phyloP scores from a whole-genome alignment of 2,797 vertebrate genomes.

The Gouania willdenowi region DNA sequence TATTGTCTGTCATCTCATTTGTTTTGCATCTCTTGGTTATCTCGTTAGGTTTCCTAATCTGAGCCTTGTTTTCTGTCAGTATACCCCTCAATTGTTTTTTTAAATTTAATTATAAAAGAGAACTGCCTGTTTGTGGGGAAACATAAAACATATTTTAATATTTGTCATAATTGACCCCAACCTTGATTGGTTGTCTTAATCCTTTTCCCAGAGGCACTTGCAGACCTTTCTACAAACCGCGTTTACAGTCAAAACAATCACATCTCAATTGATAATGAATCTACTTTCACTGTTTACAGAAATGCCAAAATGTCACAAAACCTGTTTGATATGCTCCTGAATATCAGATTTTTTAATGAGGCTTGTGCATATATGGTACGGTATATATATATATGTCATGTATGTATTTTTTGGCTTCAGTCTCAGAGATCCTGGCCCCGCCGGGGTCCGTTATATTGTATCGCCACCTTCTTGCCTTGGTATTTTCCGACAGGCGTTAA shows the following conservation, averaged over 20 bases:
- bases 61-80: no score
- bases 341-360: constrained; percentile 38
- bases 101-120: no score
- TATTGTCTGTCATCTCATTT: no score
- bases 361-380: constrained; percentile 36
- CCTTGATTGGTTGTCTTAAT: no score
- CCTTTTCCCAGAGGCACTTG: constrained; percentile 57
- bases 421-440: constrained; percentile 32
- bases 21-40: no score
- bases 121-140: no score
- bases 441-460: constrained; percentile 45
- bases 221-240: constrained; percentile 47
- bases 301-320: constrained; percentile 65
- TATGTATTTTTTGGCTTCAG: constrained; percentile 43
- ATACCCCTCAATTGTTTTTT: no score
- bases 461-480: constrained; percentile 67
- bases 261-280: constrained; percentile 31
- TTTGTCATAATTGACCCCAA: no score
- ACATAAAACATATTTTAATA: no score
- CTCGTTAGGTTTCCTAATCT: no score
- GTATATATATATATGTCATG: constrained; percentile 31
- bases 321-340: constrained; percentile 55
- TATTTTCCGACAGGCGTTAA: constrained; percentile 53
- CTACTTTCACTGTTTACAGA: constrained; percentile 68
- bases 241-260: constrained; percentile 65